Evolutionary conservation across 92 coral and sea anemone genomes (phyloP), one percentile per base, ranked within the genome.

Genomic region (Meandrina meandrites): DNA sequence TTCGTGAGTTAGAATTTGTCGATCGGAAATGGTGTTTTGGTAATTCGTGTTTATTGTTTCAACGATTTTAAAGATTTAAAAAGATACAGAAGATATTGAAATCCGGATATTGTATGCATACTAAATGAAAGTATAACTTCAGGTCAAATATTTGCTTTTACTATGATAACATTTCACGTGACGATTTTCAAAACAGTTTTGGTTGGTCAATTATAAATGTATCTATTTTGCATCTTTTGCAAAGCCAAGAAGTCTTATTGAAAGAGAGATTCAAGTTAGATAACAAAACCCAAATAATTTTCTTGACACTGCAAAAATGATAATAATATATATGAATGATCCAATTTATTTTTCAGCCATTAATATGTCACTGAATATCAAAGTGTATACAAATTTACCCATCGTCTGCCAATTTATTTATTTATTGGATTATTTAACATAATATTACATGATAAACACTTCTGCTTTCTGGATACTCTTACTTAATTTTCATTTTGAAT

Each of bases 21-120:
- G 13, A 54, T 56, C 73, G 73, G 87, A 36, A 74, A 35, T 54
- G 7, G 72, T 54, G 48, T 31, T 74, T 68, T 74, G 53, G 21
- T 27, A 24, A 60, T 74, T 84, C 72, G 1, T 70, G 78, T 82
- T 82, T 82, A 82, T 56, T 73, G 54, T 75, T 75, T 34, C 27
- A 37, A 68, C 35, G 54, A 84, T 73, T 36, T 74, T 56, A 67
- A 28, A 19, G 30, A 24, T 30, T 82, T 50, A 9, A 45, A 58
- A n/a, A n/a, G n/a, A n/a, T n/a, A n/a, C n/a, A n/a, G 36, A 56
- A 79, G 80, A 73, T 36, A 74, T 35, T 54, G 56, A 27, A n/a
- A 5, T 7, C 76, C 64, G 85, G 64, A 81, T 51, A 57, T 56
- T 37, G 57, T 34, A 9, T 73, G 79, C 73, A 84, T 54, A 45